Base-by-base conservation (phyloP, 2,888 invertebrate species). In the Scaeva pyrastri region DNA sequence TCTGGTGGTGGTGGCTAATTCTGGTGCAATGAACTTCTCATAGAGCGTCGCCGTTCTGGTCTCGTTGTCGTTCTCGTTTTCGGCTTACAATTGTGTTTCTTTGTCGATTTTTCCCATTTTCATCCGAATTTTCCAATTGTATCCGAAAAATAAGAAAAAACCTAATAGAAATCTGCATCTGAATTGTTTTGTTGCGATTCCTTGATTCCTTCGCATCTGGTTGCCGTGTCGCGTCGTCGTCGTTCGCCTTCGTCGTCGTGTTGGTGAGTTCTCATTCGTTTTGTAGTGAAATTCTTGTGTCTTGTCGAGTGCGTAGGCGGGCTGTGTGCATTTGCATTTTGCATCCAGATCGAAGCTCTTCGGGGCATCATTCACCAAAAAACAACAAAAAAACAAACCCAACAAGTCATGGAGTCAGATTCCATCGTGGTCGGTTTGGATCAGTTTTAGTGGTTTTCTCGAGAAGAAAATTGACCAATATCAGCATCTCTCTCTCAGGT, bases 1-100 rank as follows among this genome's bases (percentile, higher is more conserved):
- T n/a, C n/a, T n/a, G n/a, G n/a, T n/a, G n/a, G n/a, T 48, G 50
- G 31, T 58, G 45, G 43, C 23, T 43, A 45, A 6, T 26, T 70
- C 64, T 73, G 36, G 86, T 82, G 74, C 86, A 78, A 70, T 82
- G 82, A 86, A 86, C 86, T 78, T 76, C 21, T 39, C 45, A 16
- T 45, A 7, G 16, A 66, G 52, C 55, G 43, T 41, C 50, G 48
- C 56, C 56, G 64, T 21, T 23, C 39, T 50, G 4, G 41, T 68
- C 36, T 50, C 50, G 31, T 71, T 31, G 31, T 21, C n/a, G 10
- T 58, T 26, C 26, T 52, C 14, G 36, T 71, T 39, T 45, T 31
- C 31, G 26, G 11, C 5, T 45, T 68, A 43, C 14, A 16, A 52
- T 41, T 64, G 45, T 31, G 23, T 23, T 16, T 31, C 12, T 50